A percentile compares a stretch with the other conserved stretches of the same genome.
phyloP scores from a whole-genome alignment of 2,888 invertebrate species.

The Aporophyla nigra region DNA sequence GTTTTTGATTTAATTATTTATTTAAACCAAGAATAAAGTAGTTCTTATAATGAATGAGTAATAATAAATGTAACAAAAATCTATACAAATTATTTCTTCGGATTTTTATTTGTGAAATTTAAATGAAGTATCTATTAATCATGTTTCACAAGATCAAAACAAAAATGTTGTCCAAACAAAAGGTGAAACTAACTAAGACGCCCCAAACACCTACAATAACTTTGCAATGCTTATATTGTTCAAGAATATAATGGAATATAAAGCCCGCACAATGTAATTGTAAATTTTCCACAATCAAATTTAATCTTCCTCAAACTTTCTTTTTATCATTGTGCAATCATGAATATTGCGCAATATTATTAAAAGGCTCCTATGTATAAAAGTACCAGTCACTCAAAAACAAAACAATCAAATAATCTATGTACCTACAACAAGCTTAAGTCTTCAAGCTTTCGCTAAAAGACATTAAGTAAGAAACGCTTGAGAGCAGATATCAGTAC shows the following conservation, averaged over 20 bases:
- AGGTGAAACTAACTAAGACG: neutral
- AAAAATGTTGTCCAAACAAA: neutral
- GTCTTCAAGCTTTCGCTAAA: slow-evolving; percentile 45
- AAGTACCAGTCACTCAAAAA: neutral
- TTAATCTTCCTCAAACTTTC: no score
- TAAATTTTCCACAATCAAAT: no score
- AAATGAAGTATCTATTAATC: neutral
- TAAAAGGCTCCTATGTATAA: neutral
- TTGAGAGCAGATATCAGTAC: slow-evolving; percentile 47
- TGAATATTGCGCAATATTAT: no score
- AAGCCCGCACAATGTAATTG: no score
- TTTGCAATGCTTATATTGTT: no score
- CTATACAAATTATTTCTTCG: neutral
- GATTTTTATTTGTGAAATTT: neutral
- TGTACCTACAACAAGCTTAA: neutral
- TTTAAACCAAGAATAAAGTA: neutral
- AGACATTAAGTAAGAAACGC: slow-evolving; percentile 37
- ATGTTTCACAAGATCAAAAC: neutral
- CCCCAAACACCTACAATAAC: no score
- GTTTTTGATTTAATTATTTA: no score
- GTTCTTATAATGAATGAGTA: neutral
- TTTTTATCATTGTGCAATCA: no score
- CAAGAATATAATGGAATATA: no score
- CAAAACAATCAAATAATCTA: neutral
- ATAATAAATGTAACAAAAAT: neutral